Conservation (phyloP, 92 coral and sea anemone genomes). For the Parazoanthus atlanticus region DNA sequence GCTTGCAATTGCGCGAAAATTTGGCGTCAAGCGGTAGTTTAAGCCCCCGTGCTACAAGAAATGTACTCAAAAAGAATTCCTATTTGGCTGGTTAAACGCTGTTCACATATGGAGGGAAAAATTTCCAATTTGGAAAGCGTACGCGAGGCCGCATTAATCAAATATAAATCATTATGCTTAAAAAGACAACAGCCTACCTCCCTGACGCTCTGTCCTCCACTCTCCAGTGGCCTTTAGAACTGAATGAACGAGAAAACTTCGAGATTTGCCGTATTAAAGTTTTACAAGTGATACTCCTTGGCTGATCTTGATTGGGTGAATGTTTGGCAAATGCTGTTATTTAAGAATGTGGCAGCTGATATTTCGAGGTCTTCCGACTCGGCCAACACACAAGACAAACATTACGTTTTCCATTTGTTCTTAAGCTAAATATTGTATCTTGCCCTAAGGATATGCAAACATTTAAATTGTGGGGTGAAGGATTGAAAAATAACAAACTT, state of each 20-base stretch:
- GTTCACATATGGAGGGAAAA: too few species aligned
- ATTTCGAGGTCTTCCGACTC: not conserved
- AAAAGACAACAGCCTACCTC: too few species aligned
- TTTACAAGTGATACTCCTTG: not conserved
- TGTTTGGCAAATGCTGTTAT: not conserved
- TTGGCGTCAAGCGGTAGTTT: not conserved
- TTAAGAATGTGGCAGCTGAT: not conserved
- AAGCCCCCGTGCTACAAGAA: too few species aligned
- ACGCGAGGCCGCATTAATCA: too few species aligned
- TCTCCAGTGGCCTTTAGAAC: not conserved
- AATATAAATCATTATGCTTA: too few species aligned
- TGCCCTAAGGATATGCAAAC: conserved; percentile 1
- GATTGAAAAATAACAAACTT: not conserved
- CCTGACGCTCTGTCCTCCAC: too few species aligned
- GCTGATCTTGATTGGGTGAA: not conserved
- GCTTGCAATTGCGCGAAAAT: not conserved
- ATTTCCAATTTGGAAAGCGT: too few species aligned
- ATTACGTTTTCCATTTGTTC: not conserved
- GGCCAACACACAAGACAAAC: not conserved
- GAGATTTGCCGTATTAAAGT: not conserved
- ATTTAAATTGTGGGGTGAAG: not conserved
- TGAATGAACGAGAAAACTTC: not conserved
- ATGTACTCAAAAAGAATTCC: not conserved
- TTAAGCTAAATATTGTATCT: not conserved
- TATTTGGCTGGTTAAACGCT: too few species aligned